phyloP scores from a whole-genome alignment of 1,140 invertebrate genomes.

The Penaeus chinensis region DNA sequence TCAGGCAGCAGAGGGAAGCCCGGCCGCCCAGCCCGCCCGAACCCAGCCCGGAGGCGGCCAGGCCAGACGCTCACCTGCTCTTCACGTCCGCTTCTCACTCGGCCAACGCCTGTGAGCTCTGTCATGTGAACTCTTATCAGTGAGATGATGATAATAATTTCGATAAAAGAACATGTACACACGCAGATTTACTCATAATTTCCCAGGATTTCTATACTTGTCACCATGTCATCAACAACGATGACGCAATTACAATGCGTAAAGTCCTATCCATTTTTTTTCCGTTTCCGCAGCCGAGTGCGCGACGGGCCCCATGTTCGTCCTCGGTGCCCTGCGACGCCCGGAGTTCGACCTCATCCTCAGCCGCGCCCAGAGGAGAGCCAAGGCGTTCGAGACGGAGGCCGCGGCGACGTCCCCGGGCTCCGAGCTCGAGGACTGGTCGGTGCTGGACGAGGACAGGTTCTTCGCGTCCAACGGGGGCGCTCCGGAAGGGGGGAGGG shows the following conservation, averaged over 20 bases:
- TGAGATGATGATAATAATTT: not conserved
- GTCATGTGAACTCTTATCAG: not conserved
- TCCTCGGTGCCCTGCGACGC: constrained; percentile 39
- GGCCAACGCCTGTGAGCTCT: not conserved
- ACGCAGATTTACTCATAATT: too few relatives aligned
- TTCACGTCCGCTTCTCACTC: constrained; percentile 25
- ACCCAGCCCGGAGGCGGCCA: not conserved
- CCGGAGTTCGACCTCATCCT: constrained; percentile 52
- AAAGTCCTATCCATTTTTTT: not conserved
- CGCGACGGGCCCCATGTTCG: constrained; percentile 39
- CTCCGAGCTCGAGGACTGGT: not conserved
- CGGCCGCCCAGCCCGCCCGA: not conserved
- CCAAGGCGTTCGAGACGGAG: not conserved
- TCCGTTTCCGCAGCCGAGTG: not conserved
- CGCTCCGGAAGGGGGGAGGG: not conserved
- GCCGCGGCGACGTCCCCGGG: not conserved
- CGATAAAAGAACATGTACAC: too few relatives aligned
- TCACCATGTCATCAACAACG: not conserved
- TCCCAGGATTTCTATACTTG: too few relatives aligned
- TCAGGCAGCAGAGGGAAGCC: not conserved
- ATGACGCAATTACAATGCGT: not conserved
- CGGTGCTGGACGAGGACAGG: not conserved
- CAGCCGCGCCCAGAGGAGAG: constrained; percentile 17
- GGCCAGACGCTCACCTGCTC: constrained; percentile 16
- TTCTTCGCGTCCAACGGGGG: not conserved